Percentiles rank a stretch among this genome's conserved stretches.
Evolutionary conservation across 2,797 vertebrate genomes (phyloP).

Genomic region (Rhinatrema bivittatum): DNA sequence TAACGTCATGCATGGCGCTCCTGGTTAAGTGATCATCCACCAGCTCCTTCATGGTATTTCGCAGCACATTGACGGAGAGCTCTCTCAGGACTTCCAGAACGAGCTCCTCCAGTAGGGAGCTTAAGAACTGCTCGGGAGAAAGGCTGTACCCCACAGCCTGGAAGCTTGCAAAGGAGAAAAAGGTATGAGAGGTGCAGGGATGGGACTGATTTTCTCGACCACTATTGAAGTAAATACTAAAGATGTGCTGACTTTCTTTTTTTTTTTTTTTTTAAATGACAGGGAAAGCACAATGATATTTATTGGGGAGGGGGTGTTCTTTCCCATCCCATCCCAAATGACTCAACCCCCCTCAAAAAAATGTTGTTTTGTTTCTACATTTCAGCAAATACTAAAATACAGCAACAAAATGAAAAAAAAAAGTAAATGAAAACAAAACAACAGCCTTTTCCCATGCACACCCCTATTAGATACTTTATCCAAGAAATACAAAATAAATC

Average conservation of each 20-base stretch:
- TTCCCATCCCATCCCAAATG: too few relatives aligned
- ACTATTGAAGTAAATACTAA: neutral
- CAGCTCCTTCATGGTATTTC: slow-evolving; percentile 1
- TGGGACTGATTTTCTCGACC: neutral
- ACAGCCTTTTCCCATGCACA: too few relatives aligned
- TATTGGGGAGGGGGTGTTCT: too few relatives aligned
- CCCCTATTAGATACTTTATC: too few relatives aligned
- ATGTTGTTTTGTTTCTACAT: too few relatives aligned
- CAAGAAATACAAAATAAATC: too few relatives aligned
- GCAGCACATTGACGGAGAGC: neutral
- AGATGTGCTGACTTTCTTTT: neutral
- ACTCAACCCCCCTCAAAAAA: too few relatives aligned
- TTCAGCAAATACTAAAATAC: too few relatives aligned
- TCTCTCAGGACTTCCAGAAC: slow-evolving; percentile 5
- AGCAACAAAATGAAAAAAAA: too few relatives aligned
- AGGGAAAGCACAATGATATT: too few relatives aligned
- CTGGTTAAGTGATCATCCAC: slow-evolving; percentile 3
- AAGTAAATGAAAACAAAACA: too few relatives aligned
- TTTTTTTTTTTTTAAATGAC: neutral
- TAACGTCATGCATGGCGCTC: neutral
- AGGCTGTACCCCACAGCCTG: neutral
- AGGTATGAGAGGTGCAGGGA: neutral
- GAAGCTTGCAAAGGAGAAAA: neutral
- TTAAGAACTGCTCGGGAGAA: neutral
- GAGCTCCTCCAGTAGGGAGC: slow-evolving; percentile 1